Conservation (phyloP, 2,113 vertebrate species). For the Thalassarche chlororhynchos region DNA sequence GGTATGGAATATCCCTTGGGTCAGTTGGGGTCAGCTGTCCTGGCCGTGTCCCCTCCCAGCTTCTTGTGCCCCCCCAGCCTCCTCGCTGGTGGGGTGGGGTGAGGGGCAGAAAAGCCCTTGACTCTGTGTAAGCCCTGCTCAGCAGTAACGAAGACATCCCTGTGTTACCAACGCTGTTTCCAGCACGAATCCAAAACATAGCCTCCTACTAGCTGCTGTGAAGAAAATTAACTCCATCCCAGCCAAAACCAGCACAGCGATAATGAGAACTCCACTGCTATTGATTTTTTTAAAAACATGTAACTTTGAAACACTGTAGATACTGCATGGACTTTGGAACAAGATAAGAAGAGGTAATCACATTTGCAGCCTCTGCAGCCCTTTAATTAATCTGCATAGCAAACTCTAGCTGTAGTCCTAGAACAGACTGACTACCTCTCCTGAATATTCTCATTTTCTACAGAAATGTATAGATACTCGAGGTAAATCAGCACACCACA, state of each 20-base stretch:
- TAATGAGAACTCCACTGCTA: slow-evolving; percentile 34
- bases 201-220: background rate
- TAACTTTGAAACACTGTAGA: background rate
- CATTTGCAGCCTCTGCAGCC: background rate
- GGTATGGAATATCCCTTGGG: too few species aligned
- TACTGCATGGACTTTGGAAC: slow-evolving; percentile 27
- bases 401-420: background rate
- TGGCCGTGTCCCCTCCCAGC: too few species aligned
- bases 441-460: background rate
- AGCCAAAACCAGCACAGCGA: background rate
- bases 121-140: background rate
- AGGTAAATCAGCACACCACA: background rate
- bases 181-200: background rate
- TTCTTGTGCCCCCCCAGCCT: too few species aligned
- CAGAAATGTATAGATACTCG: background rate
- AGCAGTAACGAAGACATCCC: background rate
- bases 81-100: too few species aligned
- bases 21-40: too few species aligned
- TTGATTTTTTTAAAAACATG: background rate
- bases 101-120: too few species aligned
- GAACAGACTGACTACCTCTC: background rate
- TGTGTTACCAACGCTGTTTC: background rate
- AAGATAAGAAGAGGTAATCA: slow-evolving; percentile 36
- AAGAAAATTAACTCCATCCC: background rate
- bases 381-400: slow-evolving; percentile 7